Conservation (phyloP, 2,797 vertebrate genomes). For the Prunella strophiata region DNA sequence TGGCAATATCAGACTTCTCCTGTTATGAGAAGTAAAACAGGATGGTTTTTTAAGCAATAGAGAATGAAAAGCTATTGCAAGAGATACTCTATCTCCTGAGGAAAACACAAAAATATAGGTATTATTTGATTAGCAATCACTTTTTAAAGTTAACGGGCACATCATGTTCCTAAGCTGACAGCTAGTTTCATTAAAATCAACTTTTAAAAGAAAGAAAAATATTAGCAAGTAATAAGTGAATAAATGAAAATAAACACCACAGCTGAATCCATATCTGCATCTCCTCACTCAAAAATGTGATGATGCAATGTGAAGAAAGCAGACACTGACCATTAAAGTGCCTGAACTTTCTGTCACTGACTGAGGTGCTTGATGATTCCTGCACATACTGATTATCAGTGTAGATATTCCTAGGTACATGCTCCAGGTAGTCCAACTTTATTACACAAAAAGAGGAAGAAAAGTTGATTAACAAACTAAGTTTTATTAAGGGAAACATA, state of each 20-base stretch:
- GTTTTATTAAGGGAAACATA: background rate
- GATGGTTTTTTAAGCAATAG: background rate
- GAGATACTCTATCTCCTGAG: background rate
- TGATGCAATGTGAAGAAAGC: fast-evolving
- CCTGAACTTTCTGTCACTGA: background rate
- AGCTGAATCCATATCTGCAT: background rate
- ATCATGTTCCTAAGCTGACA: background rate
- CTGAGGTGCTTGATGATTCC: background rate
- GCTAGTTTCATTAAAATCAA: background rate
- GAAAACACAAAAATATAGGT: background rate
- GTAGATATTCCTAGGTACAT: background rate
- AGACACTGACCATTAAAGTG: background rate
- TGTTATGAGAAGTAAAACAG: too few species aligned
- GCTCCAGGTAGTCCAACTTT: background rate
- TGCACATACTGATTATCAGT: background rate
- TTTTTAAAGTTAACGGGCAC: background rate
- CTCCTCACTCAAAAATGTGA: background rate
- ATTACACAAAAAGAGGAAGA: background rate
- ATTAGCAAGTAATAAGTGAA: background rate
- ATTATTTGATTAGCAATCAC: background rate
- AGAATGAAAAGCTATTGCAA: background rate
- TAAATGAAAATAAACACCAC: background rate
- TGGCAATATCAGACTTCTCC: background rate
- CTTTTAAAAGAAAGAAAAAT: background rate
- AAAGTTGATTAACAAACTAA: background rate